Evolutionary conservation across 2,113 vertebrate species (phyloP).

Genomic region (Eolophus roseicapilla): DNA sequence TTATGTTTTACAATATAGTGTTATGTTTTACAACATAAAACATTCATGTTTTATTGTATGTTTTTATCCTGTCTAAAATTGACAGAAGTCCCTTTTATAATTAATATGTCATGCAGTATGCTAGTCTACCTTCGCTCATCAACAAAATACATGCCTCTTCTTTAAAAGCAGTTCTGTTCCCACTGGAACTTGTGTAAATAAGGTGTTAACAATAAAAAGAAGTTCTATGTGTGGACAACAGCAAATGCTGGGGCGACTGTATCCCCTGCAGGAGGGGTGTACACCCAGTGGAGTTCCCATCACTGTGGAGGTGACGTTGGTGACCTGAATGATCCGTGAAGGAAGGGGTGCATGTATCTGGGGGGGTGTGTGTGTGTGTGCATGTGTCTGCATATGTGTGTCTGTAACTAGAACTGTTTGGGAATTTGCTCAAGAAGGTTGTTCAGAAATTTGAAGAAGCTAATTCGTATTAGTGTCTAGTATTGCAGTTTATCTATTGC

Average conservation of each 20-base stretch:
- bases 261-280: neutral
- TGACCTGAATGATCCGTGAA: neutral
- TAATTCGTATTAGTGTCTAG: neutral
- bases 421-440: neutral
- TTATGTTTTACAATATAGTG: neutral
- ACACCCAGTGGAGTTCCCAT: neutral
- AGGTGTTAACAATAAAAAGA: neutral
- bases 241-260: neutral
- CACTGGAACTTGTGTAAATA: neutral
- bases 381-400: fast-evolving
- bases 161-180: neutral
- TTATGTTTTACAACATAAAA: neutral
- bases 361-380: neutral
- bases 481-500: neutral
- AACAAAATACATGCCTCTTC: neutral
- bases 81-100: neutral
- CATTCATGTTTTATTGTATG: neutral
- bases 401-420: neutral
- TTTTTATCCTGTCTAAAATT: neutral
- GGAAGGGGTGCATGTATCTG: fast-evolving
- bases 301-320: fast-evolving
- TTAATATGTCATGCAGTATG: neutral
- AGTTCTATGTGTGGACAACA: neutral
- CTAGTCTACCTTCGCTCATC: neutral
- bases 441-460: neutral